Evolutionary conservation across 1,140 invertebrate genomes (phyloP), one percentile per base, ranked within the genome.

Genomic region (Ericerus pela): DNA sequence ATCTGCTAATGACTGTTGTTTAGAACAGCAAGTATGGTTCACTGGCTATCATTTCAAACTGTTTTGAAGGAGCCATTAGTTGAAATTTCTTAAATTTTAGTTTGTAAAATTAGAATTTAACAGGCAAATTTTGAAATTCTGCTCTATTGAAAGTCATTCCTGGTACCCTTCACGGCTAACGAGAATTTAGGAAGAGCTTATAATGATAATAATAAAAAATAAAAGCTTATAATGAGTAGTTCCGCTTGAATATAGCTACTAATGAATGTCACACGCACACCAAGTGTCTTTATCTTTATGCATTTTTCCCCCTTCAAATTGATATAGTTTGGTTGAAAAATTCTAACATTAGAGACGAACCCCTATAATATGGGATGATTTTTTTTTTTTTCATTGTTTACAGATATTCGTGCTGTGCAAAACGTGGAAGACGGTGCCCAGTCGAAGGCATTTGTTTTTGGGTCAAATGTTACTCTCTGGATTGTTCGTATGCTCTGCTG

Each of bases 401-500:
- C 43, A 65, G 63, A 58, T 64, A 36, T 64, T 64, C 54, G 64
- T 65, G 11, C 52, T 65, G 31, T 56, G 63, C 53, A 65, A 65
- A 43, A 64, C 89, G 20, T 80, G 82, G 69, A 78, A 82, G 22
- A 84, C 84, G n/a, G 81, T 81, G 1, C 85, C 85, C 0, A 85
- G 81, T 63, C 79, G 88, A 43, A 76, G 88, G 6, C 88, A 94
- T 66, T 75, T 95, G 51, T 90, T 95, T 66, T 75, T 95, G 18
- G 91, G 91, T 16, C 91, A 95, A 69, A 84, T 89, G 67, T 76
- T 96, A 43, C 75, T 95, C 14, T 75, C 93, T 55, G 90, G 88
- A 1, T 73, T 95, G 18, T 88, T 95, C 66, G 73, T 85, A 1
- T 81, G 84, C 59, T 87, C 88, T 1, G 79, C 85, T 16, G 72